Evolutionary conservation across 1,140 invertebrate species (phyloP), one percentile per base, ranked within the genome.

Genomic region (Melitaea cinxia): DNA sequence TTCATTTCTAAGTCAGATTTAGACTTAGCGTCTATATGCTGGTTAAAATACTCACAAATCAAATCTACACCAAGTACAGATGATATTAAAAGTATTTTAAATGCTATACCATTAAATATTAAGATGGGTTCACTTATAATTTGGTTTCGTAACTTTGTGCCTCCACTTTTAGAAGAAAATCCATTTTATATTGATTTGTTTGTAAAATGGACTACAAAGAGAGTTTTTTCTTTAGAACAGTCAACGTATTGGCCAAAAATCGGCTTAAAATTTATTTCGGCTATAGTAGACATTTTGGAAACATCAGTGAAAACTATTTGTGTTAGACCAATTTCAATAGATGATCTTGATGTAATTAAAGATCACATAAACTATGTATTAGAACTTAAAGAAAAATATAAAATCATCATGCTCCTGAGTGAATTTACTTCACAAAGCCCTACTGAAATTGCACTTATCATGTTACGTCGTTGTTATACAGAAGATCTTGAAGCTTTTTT

Each of bases 231-330:
- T 35, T 72, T 91, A 21, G 86, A 91, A 65, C 79, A 88, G 58
- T 91, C 88, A 42, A 35, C 73, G 52, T 91, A 88, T 72, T 91
- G 88, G 88, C 88, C 88, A 24, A 89, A 91, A 75, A 87, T 91
- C 62, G 86, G 83, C 35, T 58, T 88, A 33, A 91, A 87, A 74
- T 88, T 89, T 70, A 82, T 89, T 65, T 77, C 83, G 61, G 78
- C 84, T 58, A 80, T 91, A 23, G 73, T 78, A 52, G 65, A 62
- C 39, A 79, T 89, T 45, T 70, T 91, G 24, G 83, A 89, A 77
- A 70, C 39, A 19, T 89, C 86, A 19, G 49, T 84, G n/a, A 89
- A 87, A 76, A 82, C 73, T 24, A 81, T 89, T 42, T 68, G 75
- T 62, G 63, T 91, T 42, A 72, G 84, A 59, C 86, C 86, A 42